phyloP scores from a whole-genome alignment of 2,888 invertebrate genomes.

The Melinopterus prodromus region DNA sequence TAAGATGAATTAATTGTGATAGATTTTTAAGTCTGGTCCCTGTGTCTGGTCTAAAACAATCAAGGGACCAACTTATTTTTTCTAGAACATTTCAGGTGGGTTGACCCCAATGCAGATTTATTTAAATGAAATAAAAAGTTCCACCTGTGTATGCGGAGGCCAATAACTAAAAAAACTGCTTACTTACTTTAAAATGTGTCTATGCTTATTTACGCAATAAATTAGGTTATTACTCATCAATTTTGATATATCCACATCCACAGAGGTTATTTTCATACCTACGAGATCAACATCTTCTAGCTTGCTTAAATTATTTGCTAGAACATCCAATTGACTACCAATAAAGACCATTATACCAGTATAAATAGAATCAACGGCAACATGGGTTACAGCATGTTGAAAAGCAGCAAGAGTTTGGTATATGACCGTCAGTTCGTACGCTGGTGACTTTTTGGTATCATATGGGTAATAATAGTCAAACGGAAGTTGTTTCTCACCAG shows the following conservation, averaged over 20 bases:
- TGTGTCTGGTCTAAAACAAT: too few species aligned
- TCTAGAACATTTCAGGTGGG: too few species aligned
- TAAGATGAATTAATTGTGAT: too few species aligned
- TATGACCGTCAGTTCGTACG: conserved; percentile 60
- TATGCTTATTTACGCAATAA: conserved; percentile 42
- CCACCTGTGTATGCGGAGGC: too few species aligned
- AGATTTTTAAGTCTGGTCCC: too few species aligned
- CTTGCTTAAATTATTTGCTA: conserved; percentile 56
- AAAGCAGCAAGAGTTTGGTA: conserved; percentile 62
- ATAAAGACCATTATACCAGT: conserved; percentile 62
- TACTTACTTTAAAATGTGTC: conserved; percentile 38
- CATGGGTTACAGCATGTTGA: conserved; percentile 62
- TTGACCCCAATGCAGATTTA: too few species aligned
- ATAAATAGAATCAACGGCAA: conserved; percentile 63
- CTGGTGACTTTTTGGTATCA: conserved; percentile 57
- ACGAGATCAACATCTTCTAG: conserved; percentile 28
- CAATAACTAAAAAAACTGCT: not conserved
- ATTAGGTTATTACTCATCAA: conserved; percentile 27
- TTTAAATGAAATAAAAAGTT: too few species aligned
- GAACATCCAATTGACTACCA: conserved; percentile 61
- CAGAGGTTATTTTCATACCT: not conserved
- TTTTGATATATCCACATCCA: conserved; percentile 25
- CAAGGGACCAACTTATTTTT: too few species aligned
- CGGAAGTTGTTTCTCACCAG: conserved; percentile 45
- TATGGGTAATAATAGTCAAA: conserved; percentile 62